These are phyloP conservation scores for Bos javanicus DNA, from an alignment of 2,113 vertebrate species.

Conservation along the genomic window DNA sequence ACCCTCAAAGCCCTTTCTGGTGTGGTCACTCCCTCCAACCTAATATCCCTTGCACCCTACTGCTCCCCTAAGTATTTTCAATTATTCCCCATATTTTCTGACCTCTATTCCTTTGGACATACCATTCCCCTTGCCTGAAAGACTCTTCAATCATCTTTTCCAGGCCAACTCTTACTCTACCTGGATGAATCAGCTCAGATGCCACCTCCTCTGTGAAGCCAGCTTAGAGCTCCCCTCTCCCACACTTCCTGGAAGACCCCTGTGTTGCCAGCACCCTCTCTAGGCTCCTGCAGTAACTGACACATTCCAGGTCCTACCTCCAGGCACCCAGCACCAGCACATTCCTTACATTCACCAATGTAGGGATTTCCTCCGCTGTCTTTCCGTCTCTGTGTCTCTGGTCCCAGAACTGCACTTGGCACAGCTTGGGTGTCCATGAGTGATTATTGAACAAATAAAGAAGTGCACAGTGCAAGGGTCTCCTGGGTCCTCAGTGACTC, in stretches of 20 bases:
- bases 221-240: no score
- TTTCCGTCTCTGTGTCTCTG: neutral
- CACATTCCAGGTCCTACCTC: neutral
- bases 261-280: neutral
- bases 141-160: neutral
- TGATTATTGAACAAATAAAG: rapidly evolving
- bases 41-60: neutral
- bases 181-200: neutral
- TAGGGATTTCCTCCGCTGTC: neutral
- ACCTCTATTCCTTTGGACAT: neutral
- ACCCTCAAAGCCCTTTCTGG: neutral
- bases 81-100: neutral
- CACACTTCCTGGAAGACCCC: rapidly evolving
- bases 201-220: neutral
- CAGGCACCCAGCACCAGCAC: neutral
- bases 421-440: neutral
- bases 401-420: neutral
- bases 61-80: no score
- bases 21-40: no score
- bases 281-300: neutral
- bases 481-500: neutral
- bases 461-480: neutral
- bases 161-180: neutral
- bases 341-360: rapidly evolving
- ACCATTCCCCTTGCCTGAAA: neutral